phyloP scores from a whole-genome alignment of 2,797 vertebrate species.

The Gastrophryne carolinensis region DNA sequence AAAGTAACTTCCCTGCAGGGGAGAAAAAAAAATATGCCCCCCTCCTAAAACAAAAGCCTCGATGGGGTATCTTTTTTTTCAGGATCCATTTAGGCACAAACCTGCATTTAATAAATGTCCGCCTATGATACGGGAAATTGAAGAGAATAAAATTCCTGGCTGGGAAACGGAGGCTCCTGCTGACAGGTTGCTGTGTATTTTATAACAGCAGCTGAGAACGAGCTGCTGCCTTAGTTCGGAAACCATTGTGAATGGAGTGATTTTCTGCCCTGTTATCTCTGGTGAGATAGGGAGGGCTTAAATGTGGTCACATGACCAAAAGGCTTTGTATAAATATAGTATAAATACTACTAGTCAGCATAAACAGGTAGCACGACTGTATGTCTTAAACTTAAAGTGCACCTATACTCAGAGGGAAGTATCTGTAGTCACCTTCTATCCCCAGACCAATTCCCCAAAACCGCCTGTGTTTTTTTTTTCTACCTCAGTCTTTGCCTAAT shows the following conservation, averaged over 20 bases:
- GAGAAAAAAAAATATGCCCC: slow-evolving; percentile 64
- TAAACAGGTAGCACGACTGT: slow-evolving; percentile 1
- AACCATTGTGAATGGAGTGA: slow-evolving; percentile 47
- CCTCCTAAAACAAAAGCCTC: slow-evolving; percentile 70
- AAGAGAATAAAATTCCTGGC: slow-evolving; percentile 2
- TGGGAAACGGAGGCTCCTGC: slow-evolving; percentile 44
- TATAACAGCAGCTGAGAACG: slow-evolving; percentile 48
- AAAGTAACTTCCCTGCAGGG: slow-evolving; percentile 78
- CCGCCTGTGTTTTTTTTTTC: no score
- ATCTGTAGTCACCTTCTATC: no score
- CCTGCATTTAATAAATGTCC: slow-evolving; percentile 24
- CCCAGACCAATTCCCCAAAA: no score
- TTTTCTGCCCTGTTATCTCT: slow-evolving; percentile 47
- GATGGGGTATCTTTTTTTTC: neutral
- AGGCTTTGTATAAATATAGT: neutral
- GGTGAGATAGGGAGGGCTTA: slow-evolving; percentile 8
- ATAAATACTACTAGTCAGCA: slow-evolving; percentile 25
- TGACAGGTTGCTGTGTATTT: slow-evolving; percentile 51
- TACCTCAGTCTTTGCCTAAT: no score
- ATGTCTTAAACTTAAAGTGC: slow-evolving; percentile 9
- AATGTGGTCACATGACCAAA: slow-evolving; percentile 31
- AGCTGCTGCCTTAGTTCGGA: slow-evolving; percentile 49
- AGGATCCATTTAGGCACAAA: slow-evolving; percentile 5
- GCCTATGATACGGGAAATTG: slow-evolving; percentile 19
- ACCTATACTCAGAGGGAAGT: no score